Base-by-base conservation (phyloP, 2,888 invertebrate species). In the Panorpa germanica region DNA sequence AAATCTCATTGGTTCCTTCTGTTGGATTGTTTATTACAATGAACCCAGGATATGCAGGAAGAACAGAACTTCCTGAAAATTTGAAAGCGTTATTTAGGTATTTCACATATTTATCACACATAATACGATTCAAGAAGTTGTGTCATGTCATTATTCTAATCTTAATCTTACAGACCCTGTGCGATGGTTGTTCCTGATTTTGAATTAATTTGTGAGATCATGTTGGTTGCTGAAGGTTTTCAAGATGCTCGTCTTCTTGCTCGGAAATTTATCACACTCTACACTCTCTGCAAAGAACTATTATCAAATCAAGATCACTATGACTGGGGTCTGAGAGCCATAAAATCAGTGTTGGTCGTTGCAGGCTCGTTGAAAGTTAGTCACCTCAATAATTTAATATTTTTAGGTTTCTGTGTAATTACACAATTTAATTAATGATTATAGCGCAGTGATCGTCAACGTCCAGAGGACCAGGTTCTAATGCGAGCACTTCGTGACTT, bases 141-240 rank as follows among this genome's bases (percentile, higher is more conserved):
- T n/a, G n/a, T n/a, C n/a, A n/a, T n/a, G n/a, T n/a, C n/a, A n/a
- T n/a, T n/a, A n/a, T n/a, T n/a, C n/a, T n/a, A n/a, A n/a, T n/a
- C n/a, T n/a, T n/a, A n/a, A 7, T 34, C 38, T 43, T 46, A 16
- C 47, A 78, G 93, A 45, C 93, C 93, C 2, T 93, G 91, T 53
- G 91, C 93, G 38, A 95, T 95, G 93, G 90, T 93, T 28, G 93
- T 93, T 20, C 93, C 93, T 4, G 93, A 93, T 57, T 90, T 91
- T 54, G 91, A 88, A 45, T 55, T 95, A 47, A 95, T 95, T 52
- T 90, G 88, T 55, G 93, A 95, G 60, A 95, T 93, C 53, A 91
- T 93, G 88, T 67, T 95, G 58, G 88, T 93, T 31, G 91, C 93
- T 4, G 91, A 93, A 57, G 95, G 93, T 25, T 93, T 93, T 53